Conservation (phyloP, 2,888 invertebrate genomes). For the Drosophila kuntzei region DNA sequence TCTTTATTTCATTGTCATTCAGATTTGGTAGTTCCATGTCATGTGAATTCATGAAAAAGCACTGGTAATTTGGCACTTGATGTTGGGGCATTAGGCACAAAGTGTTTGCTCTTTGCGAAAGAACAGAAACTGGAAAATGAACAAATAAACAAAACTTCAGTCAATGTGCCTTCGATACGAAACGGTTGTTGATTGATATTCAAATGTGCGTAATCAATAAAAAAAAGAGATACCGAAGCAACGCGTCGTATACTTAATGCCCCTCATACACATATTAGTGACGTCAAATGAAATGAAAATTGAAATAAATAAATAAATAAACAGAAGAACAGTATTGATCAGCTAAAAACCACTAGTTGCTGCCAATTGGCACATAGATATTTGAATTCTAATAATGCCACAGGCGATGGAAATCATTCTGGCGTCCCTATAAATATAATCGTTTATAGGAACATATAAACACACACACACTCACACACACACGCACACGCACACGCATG, state of each 20-base stretch:
- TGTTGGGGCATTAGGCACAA: conserved; percentile 44
- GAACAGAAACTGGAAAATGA: conserved; percentile 41
- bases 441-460: conserved; percentile 11
- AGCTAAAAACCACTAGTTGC: conserved; percentile 30
- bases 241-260: conserved; percentile 8
- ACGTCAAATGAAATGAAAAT: conserved; percentile 57
- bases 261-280: conserved; percentile 21
- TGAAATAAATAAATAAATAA: conserved; percentile 56
- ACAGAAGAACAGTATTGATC: background rate
- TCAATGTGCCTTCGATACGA: conserved; percentile 54
- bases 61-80: conserved; percentile 51
- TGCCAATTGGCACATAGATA: conserved; percentile 21
- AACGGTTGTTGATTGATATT: conserved; percentile 51
- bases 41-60: background rate
- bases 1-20: background rate
- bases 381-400: conserved; percentile 21
- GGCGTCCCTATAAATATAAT: conserved; percentile 16
- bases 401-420: conserved; percentile 12
- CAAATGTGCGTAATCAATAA: conserved; percentile 79
- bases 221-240: conserved; percentile 9
- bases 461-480: conserved; percentile 2
- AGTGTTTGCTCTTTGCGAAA: conserved; percentile 38
- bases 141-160: conserved; percentile 78
- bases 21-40: conserved; percentile 14
- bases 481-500: background rate